Conservation (phyloP, 2,888 invertebrate species). For the Unio delphinus region DNA sequence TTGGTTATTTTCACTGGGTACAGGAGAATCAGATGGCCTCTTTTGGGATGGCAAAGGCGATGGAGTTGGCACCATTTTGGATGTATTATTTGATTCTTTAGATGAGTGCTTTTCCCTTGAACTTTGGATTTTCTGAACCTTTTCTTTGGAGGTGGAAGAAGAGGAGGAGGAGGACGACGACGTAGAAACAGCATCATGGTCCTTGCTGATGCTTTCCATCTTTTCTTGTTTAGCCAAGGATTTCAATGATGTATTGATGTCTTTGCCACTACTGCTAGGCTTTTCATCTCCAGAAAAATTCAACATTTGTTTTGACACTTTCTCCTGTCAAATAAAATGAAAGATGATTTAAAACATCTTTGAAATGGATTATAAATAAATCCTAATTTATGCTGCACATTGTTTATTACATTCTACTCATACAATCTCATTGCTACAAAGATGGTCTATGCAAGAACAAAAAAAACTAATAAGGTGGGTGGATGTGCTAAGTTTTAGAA, state of each 20-base stretch:
- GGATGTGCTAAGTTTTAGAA: too few relatives aligned
- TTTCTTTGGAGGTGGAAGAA: slow-evolving; percentile 13
- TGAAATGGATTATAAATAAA: neutral
- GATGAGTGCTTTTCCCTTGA: slow-evolving; percentile 18
- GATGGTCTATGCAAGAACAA: too few relatives aligned
- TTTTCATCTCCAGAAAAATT: slow-evolving; percentile 24
- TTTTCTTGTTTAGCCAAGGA: slow-evolving; percentile 3
- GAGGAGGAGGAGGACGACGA: slow-evolving; percentile 17
- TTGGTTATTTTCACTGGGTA: too few relatives aligned
- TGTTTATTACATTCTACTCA: too few relatives aligned
- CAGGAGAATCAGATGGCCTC: too few relatives aligned
- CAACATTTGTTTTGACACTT: slow-evolving; percentile 17
- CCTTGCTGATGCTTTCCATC: slow-evolving; percentile 4
- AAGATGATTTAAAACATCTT: neutral
- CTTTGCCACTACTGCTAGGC: slow-evolving; percentile 5
- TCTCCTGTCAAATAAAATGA: slow-evolving; percentile 20
- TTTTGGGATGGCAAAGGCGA: too few relatives aligned
- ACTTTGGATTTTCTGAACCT: neutral
- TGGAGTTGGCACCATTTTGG: too few relatives aligned
- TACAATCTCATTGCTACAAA: too few relatives aligned
- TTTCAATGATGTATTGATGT: slow-evolving; percentile 10
- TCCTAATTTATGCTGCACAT: neutral
- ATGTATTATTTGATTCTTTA: slow-evolving; percentile 6
- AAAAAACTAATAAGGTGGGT: too few relatives aligned
- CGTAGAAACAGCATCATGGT: slow-evolving; percentile 8